A percentile compares a stretch with the other conserved stretches of the same genome.
phyloP scores from a whole-genome alignment of 2,113 vertebrate genomes.

The Danio rerio region GRCz12tu NC_133189.1:45297501-45298000 shows the following conservation, averaged over 20 bases:
- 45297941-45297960: slow-evolving; percentile 24
- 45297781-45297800: slow-evolving; percentile 46
- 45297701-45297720: slow-evolving; percentile 71
- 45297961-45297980: slow-evolving; percentile 41
- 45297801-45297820: slow-evolving; percentile 12
- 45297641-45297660: slow-evolving; percentile 69
- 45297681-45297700: slow-evolving; percentile 67
- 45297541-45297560: slow-evolving; percentile 59
- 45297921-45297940: slow-evolving; percentile 63
- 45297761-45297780: slow-evolving; percentile 69
- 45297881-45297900: slow-evolving; percentile 55
- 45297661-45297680: slow-evolving; percentile 75
- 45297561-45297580: slow-evolving; percentile 70
- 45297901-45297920: slow-evolving; percentile 59
- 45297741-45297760: slow-evolving; percentile 8
- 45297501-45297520: slow-evolving; percentile 57
- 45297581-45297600: slow-evolving; percentile 71
- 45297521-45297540: slow-evolving; percentile 71
- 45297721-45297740: slow-evolving; percentile 25
- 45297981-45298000: slow-evolving; percentile 61
- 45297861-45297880: slow-evolving; percentile 58
- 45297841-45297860: slow-evolving; percentile 58
- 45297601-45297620: slow-evolving; percentile 67
- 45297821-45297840: slow-evolving; percentile 61
- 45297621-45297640: slow-evolving; percentile 75